Conservation (phyloP, 2,888 invertebrate genomes). For the Ecliptopera silaceata region DNA sequence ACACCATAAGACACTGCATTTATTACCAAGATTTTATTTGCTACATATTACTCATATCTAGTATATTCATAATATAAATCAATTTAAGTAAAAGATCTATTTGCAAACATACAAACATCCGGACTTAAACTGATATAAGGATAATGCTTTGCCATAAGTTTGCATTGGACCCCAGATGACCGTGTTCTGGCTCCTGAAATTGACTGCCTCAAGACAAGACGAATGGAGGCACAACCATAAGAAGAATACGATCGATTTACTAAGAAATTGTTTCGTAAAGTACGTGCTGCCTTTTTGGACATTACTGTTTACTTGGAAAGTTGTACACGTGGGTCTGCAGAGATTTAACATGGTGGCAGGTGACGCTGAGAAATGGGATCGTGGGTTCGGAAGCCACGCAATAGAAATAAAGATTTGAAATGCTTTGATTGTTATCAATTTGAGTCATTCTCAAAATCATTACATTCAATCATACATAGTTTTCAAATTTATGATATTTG, state of each 20-base stretch:
- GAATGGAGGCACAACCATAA: constrained; percentile 20
- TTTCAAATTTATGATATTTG: too few relatives aligned
- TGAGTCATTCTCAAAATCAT: too few relatives aligned
- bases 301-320: neutral
- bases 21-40: too few relatives aligned
- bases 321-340: neutral
- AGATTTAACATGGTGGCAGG: neutral
- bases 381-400: neutral
- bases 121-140: too few relatives aligned
- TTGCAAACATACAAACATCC: neutral
- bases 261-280: constrained; percentile 25
- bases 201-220: constrained; percentile 21
- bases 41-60: too few relatives aligned
- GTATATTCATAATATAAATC: too few relatives aligned
- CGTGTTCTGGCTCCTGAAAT: constrained; percentile 23
- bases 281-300: constrained; percentile 17
- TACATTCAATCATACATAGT: too few relatives aligned
- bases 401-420: too few relatives aligned
- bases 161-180: constrained; percentile 18
- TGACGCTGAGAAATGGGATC: neutral
- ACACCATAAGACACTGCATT: too few relatives aligned
- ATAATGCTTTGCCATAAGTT: neutral
- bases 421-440: too few relatives aligned
- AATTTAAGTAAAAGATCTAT: too few relatives aligned
- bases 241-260: constrained; percentile 33